Percentiles rank a stretch among this genome's conserved stretches.
Conservation (phyloP, 2,888 invertebrate genomes). For the Parasteatoda lunata region DNA sequence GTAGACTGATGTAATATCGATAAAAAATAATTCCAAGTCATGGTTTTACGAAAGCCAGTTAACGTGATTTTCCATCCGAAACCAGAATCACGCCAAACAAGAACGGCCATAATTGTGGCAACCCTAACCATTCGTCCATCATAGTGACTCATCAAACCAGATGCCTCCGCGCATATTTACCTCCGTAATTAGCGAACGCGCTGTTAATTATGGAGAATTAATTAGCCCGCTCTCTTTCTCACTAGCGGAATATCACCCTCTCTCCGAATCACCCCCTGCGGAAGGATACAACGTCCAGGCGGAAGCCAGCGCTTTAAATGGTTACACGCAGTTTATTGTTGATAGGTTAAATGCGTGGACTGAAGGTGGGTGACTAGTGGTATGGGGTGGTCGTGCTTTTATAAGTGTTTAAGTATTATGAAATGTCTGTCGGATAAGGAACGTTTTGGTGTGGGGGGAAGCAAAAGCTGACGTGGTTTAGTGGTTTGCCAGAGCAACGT, state of each 20-base stretch:
- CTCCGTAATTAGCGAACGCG: slow-evolving; percentile 68
- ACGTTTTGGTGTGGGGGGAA: background rate
- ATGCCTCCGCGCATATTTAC: slow-evolving; percentile 68
- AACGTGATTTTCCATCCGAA: slow-evolving; percentile 10
- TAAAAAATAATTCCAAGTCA: too few relatives aligned
- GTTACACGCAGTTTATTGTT: slow-evolving; percentile 67
- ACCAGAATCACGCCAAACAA: slow-evolving; percentile 36
- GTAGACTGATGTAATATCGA: too few relatives aligned
- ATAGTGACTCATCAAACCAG: slow-evolving; percentile 67
- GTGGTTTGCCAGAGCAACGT: slow-evolving; percentile 63
- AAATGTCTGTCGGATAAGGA: slow-evolving; percentile 41
- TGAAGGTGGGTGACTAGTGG: slow-evolving; percentile 9
- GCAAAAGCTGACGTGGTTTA: slow-evolving; percentile 66
- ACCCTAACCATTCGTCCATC: slow-evolving; percentile 60
- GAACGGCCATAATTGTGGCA: slow-evolving; percentile 22
- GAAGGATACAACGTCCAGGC: slow-evolving; percentile 42
- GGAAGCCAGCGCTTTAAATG: slow-evolving; percentile 65
- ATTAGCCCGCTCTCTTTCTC: slow-evolving; percentile 67
- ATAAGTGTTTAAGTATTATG: slow-evolving; percentile 67
- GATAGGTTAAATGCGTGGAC: slow-evolving; percentile 63
- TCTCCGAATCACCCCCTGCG: slow-evolving; percentile 60
- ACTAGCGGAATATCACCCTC: slow-evolving; percentile 40
- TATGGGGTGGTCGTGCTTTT: slow-evolving; percentile 16
- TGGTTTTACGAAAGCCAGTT: too few relatives aligned
- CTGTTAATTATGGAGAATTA: slow-evolving; percentile 69